Evolutionary conservation across 2,113 vertebrate genomes (phyloP), one percentile per base, ranked within the genome.

Genomic region (Perognathus longimembris): DNA sequence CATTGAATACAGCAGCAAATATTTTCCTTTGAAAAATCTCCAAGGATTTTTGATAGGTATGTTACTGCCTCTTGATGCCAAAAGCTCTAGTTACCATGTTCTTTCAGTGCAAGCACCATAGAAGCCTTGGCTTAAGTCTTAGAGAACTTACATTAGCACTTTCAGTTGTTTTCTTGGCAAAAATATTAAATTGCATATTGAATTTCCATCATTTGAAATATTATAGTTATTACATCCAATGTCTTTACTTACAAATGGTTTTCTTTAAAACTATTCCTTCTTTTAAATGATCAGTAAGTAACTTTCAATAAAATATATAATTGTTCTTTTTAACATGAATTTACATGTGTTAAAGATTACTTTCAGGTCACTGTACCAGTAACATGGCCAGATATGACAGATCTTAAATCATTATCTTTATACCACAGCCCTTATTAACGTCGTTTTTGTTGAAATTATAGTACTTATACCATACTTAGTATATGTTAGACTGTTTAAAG

Each of bases 11-110:
- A 87, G 59, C 85, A 87, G n/a, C 73, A 95, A 95, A 95, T 92
- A 95, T 87, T 96, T 97, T 95, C 94, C 88, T 94, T 95, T 95
- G 69, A 84, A 84, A 76, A 70, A 92, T 85, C 63, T 89, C 84
- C 90, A 95, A 88, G 69, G 59, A 61, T 90, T 94, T 93, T 94
- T 81, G 66, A 91, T 64, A 89, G 77, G 84, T 91, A 95, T 87
- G 80, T 30, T 74, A 54, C 34, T 71, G 81, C 34, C 18, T 17
- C 32, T 17, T 28, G 24, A 32, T 83, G 84, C 93, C 89, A 86
- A 94, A 85, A 79, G 26, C 73, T 50, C 34, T 61, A 77, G n/a
- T 83, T 36, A 30, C 64, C 64, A 1, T 71, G 94, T 80, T 86
- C 14, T 74, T 77, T 80, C 54, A 78, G 86, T 21, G 8, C 5